Conservation (phyloP, 2,113 vertebrate species). For the Rhea americana region DNA sequence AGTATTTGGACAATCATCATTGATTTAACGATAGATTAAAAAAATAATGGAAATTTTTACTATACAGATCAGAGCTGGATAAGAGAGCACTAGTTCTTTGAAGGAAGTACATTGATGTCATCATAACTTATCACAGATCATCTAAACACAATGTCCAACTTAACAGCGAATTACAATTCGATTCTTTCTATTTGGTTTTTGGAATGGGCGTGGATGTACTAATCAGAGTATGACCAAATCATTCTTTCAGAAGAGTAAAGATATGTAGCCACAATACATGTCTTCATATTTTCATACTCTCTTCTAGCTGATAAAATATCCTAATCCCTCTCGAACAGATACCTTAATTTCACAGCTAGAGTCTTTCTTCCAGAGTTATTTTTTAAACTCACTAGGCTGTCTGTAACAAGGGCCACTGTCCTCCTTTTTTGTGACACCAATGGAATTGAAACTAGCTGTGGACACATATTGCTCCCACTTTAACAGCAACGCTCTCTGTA, state of each 20-base stretch:
- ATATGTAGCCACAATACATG: rapidly evolving
- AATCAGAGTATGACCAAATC: neutral
- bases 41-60: neutral
- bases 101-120: neutral
- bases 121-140: neutral
- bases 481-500: conserved; percentile 55
- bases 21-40: rapidly evolving
- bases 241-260: neutral
- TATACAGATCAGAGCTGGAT: neutral
- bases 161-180: neutral
- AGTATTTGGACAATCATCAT: neutral
- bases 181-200: neutral
- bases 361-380: neutral
- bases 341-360: neutral
- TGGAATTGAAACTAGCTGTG: neutral
- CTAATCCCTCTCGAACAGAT: neutral
- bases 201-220: neutral
- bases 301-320: neutral
- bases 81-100: neutral
- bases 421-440: neutral
- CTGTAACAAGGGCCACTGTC: neutral
- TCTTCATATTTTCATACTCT: neutral
- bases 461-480: neutral
- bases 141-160: neutral
- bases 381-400: neutral